Conservation (phyloP, 1,140 invertebrate genomes). For the Zaprionus camerounensis region DNA sequence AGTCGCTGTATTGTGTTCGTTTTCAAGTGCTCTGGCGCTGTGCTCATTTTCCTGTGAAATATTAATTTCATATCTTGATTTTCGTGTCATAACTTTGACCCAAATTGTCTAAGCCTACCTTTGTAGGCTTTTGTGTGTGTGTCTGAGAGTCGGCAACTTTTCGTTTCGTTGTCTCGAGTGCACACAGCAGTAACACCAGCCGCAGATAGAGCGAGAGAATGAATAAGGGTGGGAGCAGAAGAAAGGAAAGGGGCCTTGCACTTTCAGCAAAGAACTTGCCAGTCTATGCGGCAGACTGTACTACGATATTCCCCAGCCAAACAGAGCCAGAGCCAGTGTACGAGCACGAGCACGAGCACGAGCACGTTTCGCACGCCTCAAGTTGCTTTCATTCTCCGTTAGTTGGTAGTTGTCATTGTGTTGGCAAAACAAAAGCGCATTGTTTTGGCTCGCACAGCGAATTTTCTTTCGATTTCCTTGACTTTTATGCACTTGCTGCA, state of each 20-base stretch:
- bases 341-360: background rate
- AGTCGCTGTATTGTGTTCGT: background rate
- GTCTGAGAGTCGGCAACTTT: constrained; percentile 69
- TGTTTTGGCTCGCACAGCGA: constrained; percentile 60
- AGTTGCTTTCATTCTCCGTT: constrained; percentile 59
- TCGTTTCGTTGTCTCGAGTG: constrained; percentile 73
- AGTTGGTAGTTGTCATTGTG: constrained; percentile 53
- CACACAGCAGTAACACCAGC: constrained; percentile 15
- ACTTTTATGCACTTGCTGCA: constrained; percentile 80
- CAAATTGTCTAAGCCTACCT: constrained; percentile 65
- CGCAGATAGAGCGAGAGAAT: constrained; percentile 8
- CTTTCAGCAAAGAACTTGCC: background rate
- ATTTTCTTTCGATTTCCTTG: constrained; percentile 80
- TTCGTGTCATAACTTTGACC: constrained; percentile 62
- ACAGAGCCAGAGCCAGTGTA: background rate
- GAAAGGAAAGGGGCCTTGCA: background rate
- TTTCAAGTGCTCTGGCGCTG: constrained; percentile 8
- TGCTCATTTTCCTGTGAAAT: constrained; percentile 39
- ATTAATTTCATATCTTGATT: constrained; percentile 55
- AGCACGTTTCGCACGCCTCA: constrained; percentile 59
- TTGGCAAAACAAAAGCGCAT: constrained; percentile 74
- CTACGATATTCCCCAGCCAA: constrained; percentile 9
- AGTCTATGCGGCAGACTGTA: constrained; percentile 7
- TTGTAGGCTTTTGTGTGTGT: constrained; percentile 43
- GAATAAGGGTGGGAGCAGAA: background rate